Evolutionary conservation across 2,113 vertebrate genomes (phyloP).

Genomic region (Amphilophus citrinellus): DNA sequence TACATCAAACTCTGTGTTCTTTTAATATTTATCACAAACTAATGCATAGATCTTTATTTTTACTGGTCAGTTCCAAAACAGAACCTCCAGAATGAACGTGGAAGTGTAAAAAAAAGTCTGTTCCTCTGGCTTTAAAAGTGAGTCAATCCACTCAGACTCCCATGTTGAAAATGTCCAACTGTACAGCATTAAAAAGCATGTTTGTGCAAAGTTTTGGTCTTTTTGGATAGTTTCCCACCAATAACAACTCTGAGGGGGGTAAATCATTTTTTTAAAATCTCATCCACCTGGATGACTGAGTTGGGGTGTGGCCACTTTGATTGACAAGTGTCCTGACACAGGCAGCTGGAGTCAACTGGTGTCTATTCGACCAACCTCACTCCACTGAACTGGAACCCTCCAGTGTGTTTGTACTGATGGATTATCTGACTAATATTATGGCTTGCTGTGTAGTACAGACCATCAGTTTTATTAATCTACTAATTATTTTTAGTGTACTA

Average conservation of each 20-base stretch:
- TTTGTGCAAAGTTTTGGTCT: not conserved
- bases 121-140: not conserved
- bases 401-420: no score
- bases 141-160: not conserved
- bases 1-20: not conserved
- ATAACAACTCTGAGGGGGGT: not conserved
- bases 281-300: not conserved
- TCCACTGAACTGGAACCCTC: no score
- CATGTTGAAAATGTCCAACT: not conserved
- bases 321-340: not conserved
- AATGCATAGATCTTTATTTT: not conserved
- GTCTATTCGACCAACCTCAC: no score
- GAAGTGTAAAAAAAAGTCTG: no score
- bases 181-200: no score
- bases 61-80: not conserved
- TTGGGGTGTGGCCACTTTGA: not conserved
- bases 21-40: not conserved
- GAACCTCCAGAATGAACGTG: not conserved
- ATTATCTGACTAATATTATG: not conserved
- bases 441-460: not conserved
- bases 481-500: not conserved
- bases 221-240: not conserved
- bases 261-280: not conserved
- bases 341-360: not conserved
- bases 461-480: not conserved